These are phyloP conservation scores for Cyanoramphus novaezelandiae DNA, from an alignment of 2,113 vertebrate genomes.

Conservation along the genomic window DNA sequence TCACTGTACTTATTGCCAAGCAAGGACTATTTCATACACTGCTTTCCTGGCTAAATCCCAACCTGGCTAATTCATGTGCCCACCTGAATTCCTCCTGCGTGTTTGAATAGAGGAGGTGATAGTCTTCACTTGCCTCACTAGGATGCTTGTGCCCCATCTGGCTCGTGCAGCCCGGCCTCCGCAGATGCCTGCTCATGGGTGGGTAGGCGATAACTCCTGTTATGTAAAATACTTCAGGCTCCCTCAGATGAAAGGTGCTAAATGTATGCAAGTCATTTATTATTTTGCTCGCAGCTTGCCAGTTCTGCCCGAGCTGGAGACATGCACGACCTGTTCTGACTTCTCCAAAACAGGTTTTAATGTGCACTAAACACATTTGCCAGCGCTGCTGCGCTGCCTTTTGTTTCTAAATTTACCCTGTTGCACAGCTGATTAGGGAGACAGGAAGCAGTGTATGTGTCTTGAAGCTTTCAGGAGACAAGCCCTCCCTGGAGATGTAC, in stretches of 20 bases:
- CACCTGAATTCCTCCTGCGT: not conserved
- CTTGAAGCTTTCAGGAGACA: conserved; percentile 34
- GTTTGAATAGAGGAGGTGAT: not conserved
- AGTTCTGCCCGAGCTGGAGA: not conserved
- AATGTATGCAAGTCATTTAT: not conserved
- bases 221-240: not conserved
- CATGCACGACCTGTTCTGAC: conserved; percentile 9
- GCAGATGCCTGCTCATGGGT: not conserved
- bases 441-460: conserved; percentile 18
- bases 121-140: not conserved
- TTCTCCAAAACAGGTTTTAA: conserved; percentile 58
- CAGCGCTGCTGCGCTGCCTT: not conserved
- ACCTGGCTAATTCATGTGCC: not conserved
- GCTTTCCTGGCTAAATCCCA: conserved; percentile 22
- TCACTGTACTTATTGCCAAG: not conserved
- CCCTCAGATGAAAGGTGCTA: not conserved
- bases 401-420: conserved; percentile 44
- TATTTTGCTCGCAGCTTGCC: not conserved
- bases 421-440: conserved; percentile 42
- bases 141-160: not conserved
- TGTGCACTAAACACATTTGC: not conserved
- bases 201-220: not conserved
- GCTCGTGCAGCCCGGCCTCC: not conserved
- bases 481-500: conserved; percentile 55
- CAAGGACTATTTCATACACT: not conserved